Evolutionary conservation across 2,888 invertebrate species (phyloP), one percentile per base, ranked within the genome.

Genomic region (Spilarctia lutea): DNA sequence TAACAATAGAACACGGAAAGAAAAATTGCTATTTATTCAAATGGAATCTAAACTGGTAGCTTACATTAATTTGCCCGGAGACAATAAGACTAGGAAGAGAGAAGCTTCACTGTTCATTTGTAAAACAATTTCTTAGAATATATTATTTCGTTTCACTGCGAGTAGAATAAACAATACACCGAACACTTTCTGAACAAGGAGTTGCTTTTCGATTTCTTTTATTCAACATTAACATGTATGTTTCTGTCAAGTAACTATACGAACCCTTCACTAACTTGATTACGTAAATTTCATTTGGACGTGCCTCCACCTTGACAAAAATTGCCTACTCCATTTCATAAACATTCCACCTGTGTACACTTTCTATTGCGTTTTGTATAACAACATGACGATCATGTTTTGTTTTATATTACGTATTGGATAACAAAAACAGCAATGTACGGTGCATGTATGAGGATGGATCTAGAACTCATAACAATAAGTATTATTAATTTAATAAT

Each of bases 301-400:
- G 2, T 69, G n/a, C 35, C 33, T 18, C 35, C 24, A 16, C 33
- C 65, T 33, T 65, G 56, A 27, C n/a, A 27, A 60, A 11, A 48
- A 7, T 6, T 48, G 13, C 65, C 24, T 30, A 1, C 65, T 35
- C 33, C 2, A 35, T 33, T 24, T 24, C 24, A 63, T 67, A 60
- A 79, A 3, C 69, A 66, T 24, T 65, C 68, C 20, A 42, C 42
- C 20, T 56, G 24, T 11, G 65, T 39, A 39, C 24, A 45, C 20
- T 45, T 71, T 35, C n/a, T 48, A 42, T 16, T 48, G 63, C 24
- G 68, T 71, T 72, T 30, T 16, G 33, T 65, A 52, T 20, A 27
- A 52, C 13, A 27, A 16, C 20, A 30, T 30, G 27, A 7, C 35
- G 13, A 60, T 68, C 68, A 52, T 13, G 79, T 74, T 74, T 72